Base-by-base conservation (phyloP, 2,797 vertebrate genomes). In the Cyprinodon diabolis region DNA sequence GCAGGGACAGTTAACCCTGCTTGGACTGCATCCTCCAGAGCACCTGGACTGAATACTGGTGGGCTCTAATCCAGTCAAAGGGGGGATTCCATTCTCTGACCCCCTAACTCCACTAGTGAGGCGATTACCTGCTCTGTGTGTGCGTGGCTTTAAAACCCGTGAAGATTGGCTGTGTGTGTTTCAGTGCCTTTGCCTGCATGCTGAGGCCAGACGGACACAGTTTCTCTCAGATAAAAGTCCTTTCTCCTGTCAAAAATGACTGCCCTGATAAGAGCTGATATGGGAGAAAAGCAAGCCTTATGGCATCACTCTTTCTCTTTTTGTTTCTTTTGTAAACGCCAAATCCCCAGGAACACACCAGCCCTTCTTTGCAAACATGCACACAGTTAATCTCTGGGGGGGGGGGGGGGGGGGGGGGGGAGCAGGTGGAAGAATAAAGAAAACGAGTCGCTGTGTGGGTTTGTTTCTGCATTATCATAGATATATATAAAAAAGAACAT, bases 101-200 rank as follows among this genome's bases (percentile, higher is more conserved):
- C 82, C 79, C 74, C 71, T 81, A 86, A 86, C 88, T 87, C 82
- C 74, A 25, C 78, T 74, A 78, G 87, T 90, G 91, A 92, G 89
- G 89, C 81, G 92, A 92, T 94, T 93, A 94, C 93, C 90, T 93
- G 87, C 86, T 92, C 72, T 83, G 87, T 90, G 84, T 86, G 85
- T 81, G 87, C 14, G 37, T 17, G 51, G 15, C 51, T 63, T 63
- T 79, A 78, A 77, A 78, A 75, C 68, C 74, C 25, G 19, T 52
- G 51, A 52, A 11, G 23, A 79, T 74, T 71, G 30, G 45, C 67
- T 76, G 25, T 54, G 69, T 75, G 68, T 76, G 47, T 85, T 68
- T 75, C 57, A 48, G 71, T 58, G 66, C 76, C 79, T 79, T 72
- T 17, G 73, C 25, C 65, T 40, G 25, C 30, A 51, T 19, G 9